Conservation (phyloP, 2,888 invertebrate genomes). For the Cyrtodaria siliqua region DNA sequence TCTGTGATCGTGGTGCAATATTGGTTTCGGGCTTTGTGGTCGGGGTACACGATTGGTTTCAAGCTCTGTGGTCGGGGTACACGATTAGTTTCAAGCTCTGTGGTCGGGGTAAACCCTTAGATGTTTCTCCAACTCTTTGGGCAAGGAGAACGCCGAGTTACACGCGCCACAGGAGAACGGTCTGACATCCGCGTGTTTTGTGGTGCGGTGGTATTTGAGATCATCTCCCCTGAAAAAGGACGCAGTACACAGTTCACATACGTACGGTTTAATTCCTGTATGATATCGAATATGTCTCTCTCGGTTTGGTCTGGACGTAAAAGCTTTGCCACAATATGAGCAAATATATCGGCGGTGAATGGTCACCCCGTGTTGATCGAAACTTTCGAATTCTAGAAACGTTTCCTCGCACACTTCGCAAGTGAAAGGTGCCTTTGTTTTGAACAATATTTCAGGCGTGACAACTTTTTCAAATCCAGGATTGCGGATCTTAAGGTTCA, state of each 20-base stretch:
- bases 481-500: conserved; percentile 54
- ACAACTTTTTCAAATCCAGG: conserved; percentile 74
- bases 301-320: conserved; percentile 84
- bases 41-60: too few species aligned
- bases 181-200: conserved; percentile 74
- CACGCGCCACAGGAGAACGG: conserved; percentile 73
- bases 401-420: conserved; percentile 71
- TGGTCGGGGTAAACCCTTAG: conserved; percentile 56
- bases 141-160: conserved; percentile 70
- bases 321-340: conserved; percentile 83
- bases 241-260: conserved; percentile 76
- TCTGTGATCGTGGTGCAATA: too few species aligned
- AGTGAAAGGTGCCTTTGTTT: conserved; percentile 64
- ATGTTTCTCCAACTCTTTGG: conserved; percentile 77
- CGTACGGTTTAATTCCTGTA: conserved; percentile 83
- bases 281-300: conserved; percentile 84
- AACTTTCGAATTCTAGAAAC: conserved; percentile 75
- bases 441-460: conserved; percentile 73
- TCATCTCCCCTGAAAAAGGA: conserved; percentile 80
- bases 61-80: too few species aligned
- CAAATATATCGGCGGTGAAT: conserved; percentile 83
- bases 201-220: conserved; percentile 80
- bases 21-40: too few species aligned
- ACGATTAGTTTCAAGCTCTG: conserved; percentile 7
- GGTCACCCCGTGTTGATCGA: conserved; percentile 80